Percentiles rank a stretch among this genome's conserved stretches.
Evolutionary conservation across 2,797 vertebrate genomes (phyloP).

Genomic region (Hemitrygon akajei): DNA sequence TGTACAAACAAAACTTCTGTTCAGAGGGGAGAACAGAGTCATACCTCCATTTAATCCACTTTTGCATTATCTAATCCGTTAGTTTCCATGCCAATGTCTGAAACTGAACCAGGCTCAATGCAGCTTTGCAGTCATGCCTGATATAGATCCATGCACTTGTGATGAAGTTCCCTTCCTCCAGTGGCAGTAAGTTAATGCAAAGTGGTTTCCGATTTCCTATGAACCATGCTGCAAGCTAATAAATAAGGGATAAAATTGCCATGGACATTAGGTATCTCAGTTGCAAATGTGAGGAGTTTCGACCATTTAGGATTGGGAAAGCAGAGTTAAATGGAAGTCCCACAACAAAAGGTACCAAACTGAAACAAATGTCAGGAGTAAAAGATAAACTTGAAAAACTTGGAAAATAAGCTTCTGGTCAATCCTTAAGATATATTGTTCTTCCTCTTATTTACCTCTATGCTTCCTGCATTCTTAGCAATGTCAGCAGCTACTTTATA

Average conservation of each 20-base stretch:
- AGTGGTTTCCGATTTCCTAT: background rate
- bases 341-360: constrained; percentile 7
- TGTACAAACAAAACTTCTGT: no score
- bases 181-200: background rate
- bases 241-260: background rate
- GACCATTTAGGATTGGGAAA: background rate
- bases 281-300: background rate
- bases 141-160: background rate
- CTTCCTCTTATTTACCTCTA: background rate
- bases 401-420: constrained; percentile 21
- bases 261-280: no score
- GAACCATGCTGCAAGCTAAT: background rate
- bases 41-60: no score
- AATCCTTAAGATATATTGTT: background rate
- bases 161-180: background rate
- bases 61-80: no score
- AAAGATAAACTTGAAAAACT: background rate
- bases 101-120: no score
- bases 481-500: background rate
- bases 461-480: background rate
- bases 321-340: background rate
- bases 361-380: constrained; percentile 9
- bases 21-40: no score
- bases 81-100: no score
- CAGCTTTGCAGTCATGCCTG: no score